Evolutionary conservation across 1,140 invertebrate genomes (phyloP).

Genomic region (Campoletis sonorensis): DNA sequence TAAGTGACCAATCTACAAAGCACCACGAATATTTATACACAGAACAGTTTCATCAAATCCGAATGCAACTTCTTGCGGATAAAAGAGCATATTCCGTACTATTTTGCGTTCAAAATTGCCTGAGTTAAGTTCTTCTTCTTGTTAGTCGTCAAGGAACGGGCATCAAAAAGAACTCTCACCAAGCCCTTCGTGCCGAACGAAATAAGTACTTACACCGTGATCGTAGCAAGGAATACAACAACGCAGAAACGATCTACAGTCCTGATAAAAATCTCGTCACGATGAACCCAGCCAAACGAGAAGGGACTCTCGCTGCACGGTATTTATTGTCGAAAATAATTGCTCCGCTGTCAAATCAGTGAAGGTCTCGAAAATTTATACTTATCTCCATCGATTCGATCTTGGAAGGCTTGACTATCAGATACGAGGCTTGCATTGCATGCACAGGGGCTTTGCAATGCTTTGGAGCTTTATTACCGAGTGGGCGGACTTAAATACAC

Average conservation of each 20-base stretch:
- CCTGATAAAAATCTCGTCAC: slow-evolving; percentile 38
- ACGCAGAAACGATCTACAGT: slow-evolving; percentile 2
- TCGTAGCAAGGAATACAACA: slow-evolving; percentile 1
- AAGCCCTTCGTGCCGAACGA: slow-evolving; percentile 28
- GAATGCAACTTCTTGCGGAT: no score
- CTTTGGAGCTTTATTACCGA: no score
- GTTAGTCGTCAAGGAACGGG: background rate
- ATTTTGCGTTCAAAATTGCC: background rate
- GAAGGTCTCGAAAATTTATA: slow-evolving; percentile 14
- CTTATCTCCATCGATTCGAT: slow-evolving; percentile 34
- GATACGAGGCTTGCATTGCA: no score
- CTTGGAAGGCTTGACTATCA: background rate
- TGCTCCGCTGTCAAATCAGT: slow-evolving; percentile 34
- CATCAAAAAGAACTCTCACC: background rate
- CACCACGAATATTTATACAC: no score
- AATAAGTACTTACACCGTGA: slow-evolving; percentile 12
- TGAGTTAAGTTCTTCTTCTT: background rate
- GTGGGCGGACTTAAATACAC: no score
- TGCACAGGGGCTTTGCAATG: no score
- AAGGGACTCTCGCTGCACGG: background rate
- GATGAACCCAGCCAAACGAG: background rate
- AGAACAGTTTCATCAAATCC: no score
- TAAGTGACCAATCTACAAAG: background rate
- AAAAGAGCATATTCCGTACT: background rate
- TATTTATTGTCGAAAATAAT: slow-evolving; percentile 41